phyloP scores from a whole-genome alignment of 2,888 invertebrate genomes.

The Chamaedrilus cognettii region DNA sequence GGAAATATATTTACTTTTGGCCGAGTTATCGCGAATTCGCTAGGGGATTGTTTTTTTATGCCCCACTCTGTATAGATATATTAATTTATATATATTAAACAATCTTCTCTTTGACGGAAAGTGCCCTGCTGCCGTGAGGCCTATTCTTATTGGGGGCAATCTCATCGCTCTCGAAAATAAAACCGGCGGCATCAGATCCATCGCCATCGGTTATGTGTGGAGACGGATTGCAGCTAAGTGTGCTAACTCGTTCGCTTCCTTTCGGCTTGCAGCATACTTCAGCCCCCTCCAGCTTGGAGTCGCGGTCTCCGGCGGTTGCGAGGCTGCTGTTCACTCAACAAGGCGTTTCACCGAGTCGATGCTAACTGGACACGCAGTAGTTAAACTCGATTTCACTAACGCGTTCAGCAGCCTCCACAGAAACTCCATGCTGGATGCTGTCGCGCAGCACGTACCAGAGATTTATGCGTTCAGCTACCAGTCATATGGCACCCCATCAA shows the following conservation, averaged over 20 bases:
- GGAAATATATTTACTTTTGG: too few relatives aligned
- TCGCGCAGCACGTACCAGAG: background rate
- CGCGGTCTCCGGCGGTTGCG: background rate
- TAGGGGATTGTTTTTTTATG: too few relatives aligned
- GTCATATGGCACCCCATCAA: background rate
- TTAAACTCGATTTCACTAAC: background rate
- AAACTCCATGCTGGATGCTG: background rate
- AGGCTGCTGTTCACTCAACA: slow-evolving; percentile 4
- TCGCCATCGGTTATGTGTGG: slow-evolving; percentile 7
- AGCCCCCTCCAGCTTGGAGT: background rate
- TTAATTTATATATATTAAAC: too few relatives aligned
- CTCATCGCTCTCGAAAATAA: slow-evolving; percentile 8
- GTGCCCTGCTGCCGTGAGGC: background rate
- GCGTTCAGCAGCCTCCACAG: background rate
- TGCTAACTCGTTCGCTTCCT: background rate
- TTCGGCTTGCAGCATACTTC: background rate
- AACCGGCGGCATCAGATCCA: background rate
- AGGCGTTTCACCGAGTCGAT: background rate
- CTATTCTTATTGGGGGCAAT: background rate
- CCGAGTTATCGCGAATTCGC: too few relatives aligned
- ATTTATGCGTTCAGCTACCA: background rate
- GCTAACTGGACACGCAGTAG: background rate
- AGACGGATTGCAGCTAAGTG: slow-evolving; percentile 3
- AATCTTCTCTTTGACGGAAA: slow-evolving; percentile 1
- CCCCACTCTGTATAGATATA: too few relatives aligned